These are phyloP conservation scores for Drosophila fulvimacula DNA, from an alignment of 2,888 invertebrate species.

Conservation along the genomic window DNA sequence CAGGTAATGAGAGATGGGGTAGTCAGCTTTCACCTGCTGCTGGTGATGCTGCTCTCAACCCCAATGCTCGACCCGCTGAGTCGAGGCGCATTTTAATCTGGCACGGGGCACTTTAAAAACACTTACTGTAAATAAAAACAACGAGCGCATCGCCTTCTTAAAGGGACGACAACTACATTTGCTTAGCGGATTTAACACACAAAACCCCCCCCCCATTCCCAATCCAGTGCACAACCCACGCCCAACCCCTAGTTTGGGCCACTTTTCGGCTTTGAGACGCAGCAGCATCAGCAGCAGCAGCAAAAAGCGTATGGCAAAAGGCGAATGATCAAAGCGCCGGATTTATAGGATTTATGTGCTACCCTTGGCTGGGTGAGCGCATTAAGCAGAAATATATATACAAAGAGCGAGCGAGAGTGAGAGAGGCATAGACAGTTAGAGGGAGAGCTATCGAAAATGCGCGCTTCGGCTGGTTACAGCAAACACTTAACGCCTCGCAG, in stretches of 20 bases:
- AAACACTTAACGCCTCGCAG: conserved; percentile 80
- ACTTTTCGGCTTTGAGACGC: conserved; percentile 69
- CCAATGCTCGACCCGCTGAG: conserved; percentile 2
- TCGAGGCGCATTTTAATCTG: conserved; percentile 54
- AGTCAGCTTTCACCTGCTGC: conserved; percentile 9
- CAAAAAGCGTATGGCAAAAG: conserved; percentile 52
- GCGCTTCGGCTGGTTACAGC: conserved; percentile 67
- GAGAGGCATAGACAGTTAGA: not conserved
- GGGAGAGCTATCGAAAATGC: conserved; percentile 7
- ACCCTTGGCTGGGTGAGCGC: conserved; percentile 72
- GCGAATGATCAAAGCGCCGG: conserved; percentile 77
- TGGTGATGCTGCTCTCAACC: not conserved
- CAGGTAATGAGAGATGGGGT: conserved; percentile 30
- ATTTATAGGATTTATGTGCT: conserved; percentile 78
- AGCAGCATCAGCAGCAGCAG: conserved; percentile 25
- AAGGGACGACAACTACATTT: conserved; percentile 75
- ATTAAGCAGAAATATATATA: conserved; percentile 45
- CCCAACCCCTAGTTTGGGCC: conserved; percentile 40
- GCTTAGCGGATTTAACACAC: conserved; percentile 73
- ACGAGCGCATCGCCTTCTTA: conserved; percentile 50
- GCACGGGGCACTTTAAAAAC: conserved; percentile 66
- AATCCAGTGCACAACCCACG: not conserved
- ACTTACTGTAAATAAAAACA: conserved; percentile 68
- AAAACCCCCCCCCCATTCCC: not conserved
- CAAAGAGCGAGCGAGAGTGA: not conserved